Base-by-base conservation (phyloP, 2,113 vertebrate species). In the Lepus americanus region DNA sequence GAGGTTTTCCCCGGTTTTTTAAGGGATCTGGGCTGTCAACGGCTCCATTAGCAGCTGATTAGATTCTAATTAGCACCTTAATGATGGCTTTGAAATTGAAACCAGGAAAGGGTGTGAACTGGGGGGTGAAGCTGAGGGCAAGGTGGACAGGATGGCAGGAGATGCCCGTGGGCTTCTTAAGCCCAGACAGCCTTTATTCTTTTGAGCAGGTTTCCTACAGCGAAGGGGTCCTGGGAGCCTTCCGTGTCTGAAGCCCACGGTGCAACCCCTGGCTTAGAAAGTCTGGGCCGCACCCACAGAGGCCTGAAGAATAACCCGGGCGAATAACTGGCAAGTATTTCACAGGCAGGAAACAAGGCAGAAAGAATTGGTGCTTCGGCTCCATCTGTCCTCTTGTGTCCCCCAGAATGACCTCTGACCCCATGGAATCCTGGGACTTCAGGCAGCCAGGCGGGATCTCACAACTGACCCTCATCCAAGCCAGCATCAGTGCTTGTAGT, bases 11-110 rank as follows among this genome's bases (percentile, higher is more conserved):
- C 74, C 67, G 83, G 44, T 83, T 79, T 94, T 85, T 67, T 36
- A 96, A 92, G 95, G 82, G 94, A 97, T 94, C 81, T 78, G 49
- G 44, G 77, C 87, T 94, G 93, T 88, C 96, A 93, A 33, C 64
- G 4, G 74, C 94, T 93, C 94, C 84, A 95, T 97, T 97, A 96
- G 84, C 94, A 87, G 73, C 69, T 63, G 33, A 97, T 96, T 92
- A 93, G 73, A 83, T 85, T 94, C 93, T 92, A 96, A 95, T 96
- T 90, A 96, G 93, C 73, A 74, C 89, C 55, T 94, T 97, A 95
- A 97, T 97, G 90, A 95, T 89, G 79, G 89, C 72, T 89, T 96
- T 94, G 64, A 88, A 95, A 85, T 90, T 84, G 79, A 95, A 85
- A 66, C 79, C 88, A 9, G 17, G 85, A 73, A 89, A n/a, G 39